phyloP scores from a whole-genome alignment of 2,888 invertebrate genomes.

The Acanthopleura granulata region DNA sequence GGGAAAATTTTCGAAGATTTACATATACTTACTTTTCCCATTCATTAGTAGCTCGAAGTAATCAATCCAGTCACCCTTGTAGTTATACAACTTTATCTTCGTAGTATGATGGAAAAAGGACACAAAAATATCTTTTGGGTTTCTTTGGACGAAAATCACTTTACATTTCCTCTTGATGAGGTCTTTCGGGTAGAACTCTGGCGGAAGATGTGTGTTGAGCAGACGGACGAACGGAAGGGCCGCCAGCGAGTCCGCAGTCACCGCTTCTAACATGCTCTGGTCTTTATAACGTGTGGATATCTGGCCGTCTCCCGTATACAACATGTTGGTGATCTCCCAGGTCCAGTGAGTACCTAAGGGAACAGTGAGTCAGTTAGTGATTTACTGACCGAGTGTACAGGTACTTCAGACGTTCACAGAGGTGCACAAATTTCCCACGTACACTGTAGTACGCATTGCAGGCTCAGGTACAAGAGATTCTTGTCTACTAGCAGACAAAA shows the following conservation, averaged over 20 bases:
- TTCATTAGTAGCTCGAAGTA: constrained; percentile 1
- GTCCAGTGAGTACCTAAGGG: constrained; percentile 18
- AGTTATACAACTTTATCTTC: not conserved
- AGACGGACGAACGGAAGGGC: not conserved
- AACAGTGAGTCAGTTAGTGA: not conserved
- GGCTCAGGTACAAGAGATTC: no score
- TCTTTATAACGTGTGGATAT: not conserved
- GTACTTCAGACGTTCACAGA: no score
- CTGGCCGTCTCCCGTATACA: not conserved
- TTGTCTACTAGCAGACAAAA: no score
- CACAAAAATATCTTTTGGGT: constrained; percentile 2
- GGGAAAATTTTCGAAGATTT: no score
- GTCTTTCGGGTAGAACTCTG: constrained; percentile 3
- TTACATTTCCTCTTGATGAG: constrained; percentile 12
- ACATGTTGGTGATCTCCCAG: constrained; percentile 13
- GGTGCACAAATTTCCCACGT: no score
- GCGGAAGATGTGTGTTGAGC: constrained; percentile 16
- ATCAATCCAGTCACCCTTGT: not conserved
- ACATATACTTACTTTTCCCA: constrained; percentile 15
- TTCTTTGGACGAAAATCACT: constrained; percentile 6
- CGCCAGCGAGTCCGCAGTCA: not conserved
- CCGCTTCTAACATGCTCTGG: not conserved
- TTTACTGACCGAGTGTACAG: no score
- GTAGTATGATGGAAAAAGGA: constrained; percentile 8
- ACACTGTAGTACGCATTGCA: no score